Evolutionary conservation across 2,888 invertebrate genomes (phyloP).

Genomic region (Scaptomyza reducta): DNA sequence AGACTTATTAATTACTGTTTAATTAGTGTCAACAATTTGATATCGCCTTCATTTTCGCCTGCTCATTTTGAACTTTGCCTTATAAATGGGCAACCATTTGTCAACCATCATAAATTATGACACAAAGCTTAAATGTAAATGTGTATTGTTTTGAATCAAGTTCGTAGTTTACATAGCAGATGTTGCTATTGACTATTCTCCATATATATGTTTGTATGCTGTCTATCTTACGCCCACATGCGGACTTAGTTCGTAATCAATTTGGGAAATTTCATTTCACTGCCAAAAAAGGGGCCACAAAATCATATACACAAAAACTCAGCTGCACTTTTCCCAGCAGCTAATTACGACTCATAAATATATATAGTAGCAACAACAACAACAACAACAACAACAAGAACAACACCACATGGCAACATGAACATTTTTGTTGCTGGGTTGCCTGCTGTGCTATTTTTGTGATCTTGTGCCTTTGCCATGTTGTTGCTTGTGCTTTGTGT

Average conservation of each 20-base stretch:
- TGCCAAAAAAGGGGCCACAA: conserved; percentile 38
- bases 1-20: neutral
- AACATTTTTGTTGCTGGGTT: conserved; percentile 12
- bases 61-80: neutral
- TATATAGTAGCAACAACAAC: conserved; percentile 32
- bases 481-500: conserved; percentile 16
- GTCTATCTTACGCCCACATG: conserved; percentile 38
- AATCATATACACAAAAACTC: conserved; percentile 32
- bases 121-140: neutral
- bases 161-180: conserved; percentile 27
- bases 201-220: neutral
- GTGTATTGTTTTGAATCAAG: conserved; percentile 6
- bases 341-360: conserved; percentile 68
- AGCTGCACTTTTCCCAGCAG: conserved; percentile 47
- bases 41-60: neutral
- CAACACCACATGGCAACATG: conserved; percentile 33
- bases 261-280: conserved; percentile 27
- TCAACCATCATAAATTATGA: neutral
- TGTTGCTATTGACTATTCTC: conserved; percentile 29
- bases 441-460: conserved; percentile 61
- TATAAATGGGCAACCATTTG: conserved; percentile 10
- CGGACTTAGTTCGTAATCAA: conserved; percentile 42
- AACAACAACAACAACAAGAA: conserved; percentile 21
- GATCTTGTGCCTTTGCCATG: neutral
- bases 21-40: conserved; percentile 1